These are phyloP conservation scores for Carollia perspicillata DNA, from an alignment of 2,113 vertebrate genomes.

Conservation along the genomic window DNA sequence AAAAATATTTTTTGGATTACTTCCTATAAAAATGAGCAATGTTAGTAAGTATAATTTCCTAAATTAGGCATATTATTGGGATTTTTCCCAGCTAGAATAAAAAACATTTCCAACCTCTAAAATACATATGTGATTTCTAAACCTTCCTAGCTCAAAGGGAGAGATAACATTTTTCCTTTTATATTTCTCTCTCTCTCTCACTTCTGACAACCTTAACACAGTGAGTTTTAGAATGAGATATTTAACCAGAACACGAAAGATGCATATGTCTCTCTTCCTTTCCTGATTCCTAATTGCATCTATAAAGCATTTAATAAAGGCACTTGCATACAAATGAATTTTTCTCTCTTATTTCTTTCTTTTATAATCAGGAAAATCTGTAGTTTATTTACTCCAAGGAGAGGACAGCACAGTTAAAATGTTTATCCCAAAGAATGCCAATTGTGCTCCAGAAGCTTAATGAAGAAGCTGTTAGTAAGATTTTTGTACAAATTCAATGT, in stretches of 20 bases:
- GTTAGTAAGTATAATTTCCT: background rate
- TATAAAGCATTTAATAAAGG: constrained; percentile 19
- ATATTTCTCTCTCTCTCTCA: background rate
- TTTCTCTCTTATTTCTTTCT: constrained; percentile 10
- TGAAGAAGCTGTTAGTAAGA: constrained; percentile 43
- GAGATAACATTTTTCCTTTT: background rate
- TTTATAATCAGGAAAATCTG: constrained; percentile 58
- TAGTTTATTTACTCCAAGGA: background rate
- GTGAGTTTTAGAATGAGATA: background rate
- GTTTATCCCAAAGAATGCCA: constrained; percentile 31
- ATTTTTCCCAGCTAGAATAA: background rate
- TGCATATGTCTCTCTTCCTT: background rate
- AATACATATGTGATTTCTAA: background rate
- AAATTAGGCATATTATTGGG: background rate
- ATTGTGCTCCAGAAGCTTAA: constrained; percentile 47
- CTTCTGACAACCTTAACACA: background rate
- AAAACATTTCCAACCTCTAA: background rate
- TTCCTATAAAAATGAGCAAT: background rate
- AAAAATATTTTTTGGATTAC: background rate
- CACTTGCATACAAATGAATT: constrained; percentile 20
- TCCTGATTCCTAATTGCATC: background rate
- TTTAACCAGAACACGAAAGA: background rate
- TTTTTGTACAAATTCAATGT: background rate
- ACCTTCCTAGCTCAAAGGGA: background rate
- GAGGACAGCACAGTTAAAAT: constrained; percentile 35